These are phyloP conservation scores for Diadumene lineata DNA, from an alignment of 92 coral and sea anemone genomes.

Conservation along the genomic window DNA sequence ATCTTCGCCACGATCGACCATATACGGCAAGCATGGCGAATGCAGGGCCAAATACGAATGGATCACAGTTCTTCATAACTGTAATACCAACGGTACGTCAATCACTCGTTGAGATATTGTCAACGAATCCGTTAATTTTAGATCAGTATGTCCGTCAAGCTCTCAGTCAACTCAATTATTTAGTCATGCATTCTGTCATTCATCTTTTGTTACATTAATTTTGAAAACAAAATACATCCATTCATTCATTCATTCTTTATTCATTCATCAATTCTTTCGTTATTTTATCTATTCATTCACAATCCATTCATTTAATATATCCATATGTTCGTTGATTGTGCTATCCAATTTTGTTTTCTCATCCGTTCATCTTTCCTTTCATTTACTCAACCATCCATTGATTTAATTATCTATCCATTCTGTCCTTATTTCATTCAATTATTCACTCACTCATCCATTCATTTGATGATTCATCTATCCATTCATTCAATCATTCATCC, in stretches of 20 bases:
- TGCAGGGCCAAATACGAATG: constrained; percentile 96
- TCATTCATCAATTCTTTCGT: too few relatives aligned
- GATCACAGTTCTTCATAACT: constrained; percentile 93
- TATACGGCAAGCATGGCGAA: constrained; percentile 98
- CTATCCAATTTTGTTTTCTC: too few relatives aligned
- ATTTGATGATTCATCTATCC: not conserved
- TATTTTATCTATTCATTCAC: too few relatives aligned
- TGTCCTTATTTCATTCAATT: not conserved
- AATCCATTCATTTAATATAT: too few relatives aligned
- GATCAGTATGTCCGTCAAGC: not conserved
- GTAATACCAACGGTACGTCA: constrained; percentile 81
- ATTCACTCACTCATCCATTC: not conserved
- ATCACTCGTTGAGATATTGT: not conserved
- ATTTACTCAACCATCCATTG: not conserved
- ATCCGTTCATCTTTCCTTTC: not conserved
- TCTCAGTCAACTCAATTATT: not conserved
- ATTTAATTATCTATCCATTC: not conserved
- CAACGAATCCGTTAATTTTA: not conserved
- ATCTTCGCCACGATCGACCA: constrained; percentile 90
- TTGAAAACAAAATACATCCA: too few relatives aligned
- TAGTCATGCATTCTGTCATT: too few relatives aligned
- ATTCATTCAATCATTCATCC: not conserved
- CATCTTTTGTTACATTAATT: too few relatives aligned
- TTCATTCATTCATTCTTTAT: too few relatives aligned
- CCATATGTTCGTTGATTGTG: too few relatives aligned